These are phyloP conservation scores for Micropoecilia bifurca DNA, from an alignment of 2,797 vertebrate species.

Conservation along the genomic window DNA sequence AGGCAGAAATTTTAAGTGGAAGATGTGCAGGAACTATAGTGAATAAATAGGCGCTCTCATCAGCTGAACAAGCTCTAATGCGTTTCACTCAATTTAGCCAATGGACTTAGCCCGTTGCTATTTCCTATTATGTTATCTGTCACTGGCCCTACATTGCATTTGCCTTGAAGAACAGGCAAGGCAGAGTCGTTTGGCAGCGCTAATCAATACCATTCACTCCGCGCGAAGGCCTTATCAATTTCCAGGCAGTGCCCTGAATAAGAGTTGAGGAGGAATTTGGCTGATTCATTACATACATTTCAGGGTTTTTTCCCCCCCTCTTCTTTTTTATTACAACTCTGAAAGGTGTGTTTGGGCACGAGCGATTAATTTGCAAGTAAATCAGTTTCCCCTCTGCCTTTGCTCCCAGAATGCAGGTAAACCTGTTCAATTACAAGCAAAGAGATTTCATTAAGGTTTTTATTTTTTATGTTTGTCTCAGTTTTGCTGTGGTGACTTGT, in stretches of 20 bases:
- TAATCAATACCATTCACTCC: slow-evolving; percentile 73
- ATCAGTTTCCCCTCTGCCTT: slow-evolving; percentile 45
- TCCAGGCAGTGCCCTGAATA: slow-evolving; percentile 56
- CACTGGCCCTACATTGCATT: slow-evolving; percentile 68
- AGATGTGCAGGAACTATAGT: slow-evolving; percentile 64
- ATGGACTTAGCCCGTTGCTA: slow-evolving; percentile 70
- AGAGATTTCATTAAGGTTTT: slow-evolving; percentile 42
- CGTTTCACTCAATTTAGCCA: slow-evolving; percentile 77
- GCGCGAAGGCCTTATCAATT: slow-evolving; percentile 66
- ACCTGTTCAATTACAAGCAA: slow-evolving; percentile 56
- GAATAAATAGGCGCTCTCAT: slow-evolving; percentile 69
- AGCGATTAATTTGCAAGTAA: slow-evolving; percentile 58
- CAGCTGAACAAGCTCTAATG: slow-evolving; percentile 74
- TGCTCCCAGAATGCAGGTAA: slow-evolving; percentile 46
- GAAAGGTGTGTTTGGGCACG: slow-evolving; percentile 44
- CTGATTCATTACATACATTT: slow-evolving; percentile 58
- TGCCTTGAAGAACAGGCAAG: slow-evolving; percentile 71
- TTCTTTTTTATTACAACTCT: not conserved
- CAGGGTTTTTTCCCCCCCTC: slow-evolving; percentile 6
- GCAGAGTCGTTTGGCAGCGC: slow-evolving; percentile 70
- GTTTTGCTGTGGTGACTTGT: slow-evolving; percentile 30
- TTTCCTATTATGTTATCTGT: slow-evolving; percentile 73
- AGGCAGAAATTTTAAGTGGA: slow-evolving; percentile 66
- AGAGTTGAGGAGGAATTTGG: slow-evolving; percentile 55
- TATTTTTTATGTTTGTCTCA: slow-evolving; percentile 44